Conservation (phyloP, 2,113 vertebrate genomes). For the Trogon melanurus region DNA sequence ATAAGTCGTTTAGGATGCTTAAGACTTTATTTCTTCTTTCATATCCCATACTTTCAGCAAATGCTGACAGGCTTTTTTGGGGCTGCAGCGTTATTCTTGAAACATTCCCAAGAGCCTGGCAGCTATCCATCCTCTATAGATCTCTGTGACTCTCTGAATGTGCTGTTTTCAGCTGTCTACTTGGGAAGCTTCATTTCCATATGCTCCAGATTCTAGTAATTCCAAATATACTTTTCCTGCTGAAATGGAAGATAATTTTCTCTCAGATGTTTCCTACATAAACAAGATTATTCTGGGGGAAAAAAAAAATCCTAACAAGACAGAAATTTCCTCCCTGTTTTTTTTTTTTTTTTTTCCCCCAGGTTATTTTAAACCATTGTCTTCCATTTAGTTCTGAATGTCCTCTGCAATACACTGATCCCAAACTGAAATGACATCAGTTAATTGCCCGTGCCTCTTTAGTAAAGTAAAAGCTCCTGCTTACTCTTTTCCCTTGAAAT, state of each 20-base stretch:
- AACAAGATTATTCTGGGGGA: not conserved
- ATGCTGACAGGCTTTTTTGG: not conserved
- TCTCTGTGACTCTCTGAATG: not conserved
- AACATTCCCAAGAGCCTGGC: not conserved
- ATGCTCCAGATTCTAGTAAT: slow-evolving; percentile 7
- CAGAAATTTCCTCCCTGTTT: not conserved
- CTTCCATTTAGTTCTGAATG: not conserved
- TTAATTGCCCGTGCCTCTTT: not conserved
- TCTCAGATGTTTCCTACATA: not conserved
- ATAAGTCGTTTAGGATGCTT: not conserved
- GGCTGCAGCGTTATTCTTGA: not conserved
- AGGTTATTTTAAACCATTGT: not conserved
- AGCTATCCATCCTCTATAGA: not conserved
- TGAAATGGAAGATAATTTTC: not conserved
- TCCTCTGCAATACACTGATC: not conserved
- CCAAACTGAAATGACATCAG: not conserved
- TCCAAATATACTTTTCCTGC: not conserved
- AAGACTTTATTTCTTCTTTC: slow-evolving; percentile 8
- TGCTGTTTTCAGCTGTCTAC: slow-evolving; percentile 11
- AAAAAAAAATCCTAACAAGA: not conserved
- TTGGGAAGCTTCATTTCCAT: slow-evolving; percentile 5
- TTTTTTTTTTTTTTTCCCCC: not conserved
- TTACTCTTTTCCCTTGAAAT: not conserved
- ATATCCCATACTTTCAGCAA: not conserved
- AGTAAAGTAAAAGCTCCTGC: not conserved